These are phyloP conservation scores for Psephotus haematonotus DNA, from an alignment of 2,113 vertebrate genomes.

Conservation along the genomic window DNA sequence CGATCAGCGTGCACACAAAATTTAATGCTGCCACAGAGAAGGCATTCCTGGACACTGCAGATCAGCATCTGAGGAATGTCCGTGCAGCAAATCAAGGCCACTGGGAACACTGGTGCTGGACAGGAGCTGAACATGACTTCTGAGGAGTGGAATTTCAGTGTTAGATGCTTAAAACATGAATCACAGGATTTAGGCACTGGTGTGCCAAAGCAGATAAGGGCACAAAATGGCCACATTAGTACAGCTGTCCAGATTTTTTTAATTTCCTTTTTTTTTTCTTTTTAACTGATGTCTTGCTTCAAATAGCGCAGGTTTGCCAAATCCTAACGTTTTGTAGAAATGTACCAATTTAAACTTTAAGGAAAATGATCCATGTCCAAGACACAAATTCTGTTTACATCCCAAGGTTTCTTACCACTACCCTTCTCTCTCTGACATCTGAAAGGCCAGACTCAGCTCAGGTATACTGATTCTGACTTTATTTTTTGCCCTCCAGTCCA, in stretches of 20 bases:
- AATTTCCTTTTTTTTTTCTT: background rate
- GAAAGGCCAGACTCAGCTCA: background rate
- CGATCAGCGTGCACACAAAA: accelerated
- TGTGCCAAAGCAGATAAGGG: background rate
- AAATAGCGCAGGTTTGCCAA: background rate
- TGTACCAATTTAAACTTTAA: background rate
- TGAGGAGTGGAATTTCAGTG: background rate
- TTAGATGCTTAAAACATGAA: background rate
- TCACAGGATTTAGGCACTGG: background rate
- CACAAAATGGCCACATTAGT: background rate
- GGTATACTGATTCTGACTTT: background rate
- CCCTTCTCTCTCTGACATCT: background rate
- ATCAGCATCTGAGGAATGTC: background rate
- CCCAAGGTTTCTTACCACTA: background rate
- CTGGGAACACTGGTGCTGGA: background rate
- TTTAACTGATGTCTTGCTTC: background rate
- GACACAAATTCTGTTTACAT: background rate
- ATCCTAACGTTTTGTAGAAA: background rate
- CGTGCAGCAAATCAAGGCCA: accelerated
- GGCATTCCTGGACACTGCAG: background rate
- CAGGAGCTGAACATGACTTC: background rate
- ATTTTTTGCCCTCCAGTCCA: background rate
- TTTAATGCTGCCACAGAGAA: background rate
- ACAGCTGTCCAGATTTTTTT: background rate
- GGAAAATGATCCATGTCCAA: background rate